Base-by-base conservation (phyloP, 92 coral and sea anemone genomes). In the Zoanthus sociatus region DNA sequence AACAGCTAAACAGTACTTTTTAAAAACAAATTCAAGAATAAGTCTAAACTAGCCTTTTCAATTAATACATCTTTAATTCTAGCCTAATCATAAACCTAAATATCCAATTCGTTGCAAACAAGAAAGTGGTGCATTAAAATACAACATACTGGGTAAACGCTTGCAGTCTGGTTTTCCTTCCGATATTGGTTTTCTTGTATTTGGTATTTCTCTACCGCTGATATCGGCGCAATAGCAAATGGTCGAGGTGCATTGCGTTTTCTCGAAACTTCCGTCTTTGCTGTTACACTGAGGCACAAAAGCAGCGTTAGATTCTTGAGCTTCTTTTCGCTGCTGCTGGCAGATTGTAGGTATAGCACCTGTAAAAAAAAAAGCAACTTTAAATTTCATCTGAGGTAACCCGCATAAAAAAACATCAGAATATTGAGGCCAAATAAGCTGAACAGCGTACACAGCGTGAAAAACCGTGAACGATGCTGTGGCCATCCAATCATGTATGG, bases 191-290 rank as follows among this genome's bases (percentile, higher is more conserved):
- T 20, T 45, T 66, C 63, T 55, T n/a, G 85, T 81, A 18, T 67
- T 66, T 82, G 88, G 83, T 17, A 95, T 70, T 76, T 87, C 94
- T 45, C 94, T 93, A 72, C 93, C 91, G 66, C 55, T 53, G 47
- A 70, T 77, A 82, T 93, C 93, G 15, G 93, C 93, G 78, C 99
- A 97, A 93, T 95, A 97, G 70, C 99, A 97, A 44, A 56, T 66
- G 4, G 91, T 78, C 17, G 90, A 91, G 54, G 91, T 88, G 73
- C 99, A 97, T 74, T 95, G 99, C 14, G 91, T 93, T 13, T 90
- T 84, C 78, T 92, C 88, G 70, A 92, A 97, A 71, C 90, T 83
- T 16, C 99, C 99, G 60, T 92, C 90, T 16, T 73, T 67, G 31
- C 47, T 60, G 14, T 95, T 87, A 84, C 99, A 95, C 14, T 75